Conservation (phyloP, 2,888 invertebrate genomes). For the Drosophila fulvimacula region DNA sequence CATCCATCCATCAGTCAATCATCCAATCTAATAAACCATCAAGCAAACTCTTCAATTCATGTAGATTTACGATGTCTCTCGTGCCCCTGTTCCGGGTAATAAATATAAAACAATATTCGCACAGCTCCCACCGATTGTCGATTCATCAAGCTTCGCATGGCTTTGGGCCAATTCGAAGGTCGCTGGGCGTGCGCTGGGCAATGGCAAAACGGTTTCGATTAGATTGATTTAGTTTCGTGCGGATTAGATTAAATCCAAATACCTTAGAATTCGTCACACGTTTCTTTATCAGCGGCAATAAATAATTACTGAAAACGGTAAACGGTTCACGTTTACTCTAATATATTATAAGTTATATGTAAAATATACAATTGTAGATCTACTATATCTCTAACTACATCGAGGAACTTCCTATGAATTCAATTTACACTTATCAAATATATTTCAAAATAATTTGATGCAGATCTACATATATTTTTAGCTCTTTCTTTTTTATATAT, state of each 20-base stretch:
- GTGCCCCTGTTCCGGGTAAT: background rate
- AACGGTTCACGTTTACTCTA: background rate
- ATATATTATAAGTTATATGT: background rate
- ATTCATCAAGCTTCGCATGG: constrained; percentile 1
- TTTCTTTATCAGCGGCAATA: background rate
- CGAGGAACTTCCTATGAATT: background rate
- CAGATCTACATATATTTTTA: no score
- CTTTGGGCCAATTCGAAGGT: constrained; percentile 34
- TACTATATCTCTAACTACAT: background rate
- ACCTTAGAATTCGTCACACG: constrained; percentile 7
- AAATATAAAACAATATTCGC: background rate
- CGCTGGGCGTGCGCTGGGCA: constrained; percentile 19
- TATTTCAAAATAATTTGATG: no score
- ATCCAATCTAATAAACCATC: background rate
- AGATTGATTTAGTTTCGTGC: constrained; percentile 56
- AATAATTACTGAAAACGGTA: background rate
- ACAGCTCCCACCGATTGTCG: background rate
- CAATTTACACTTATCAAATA: no score
- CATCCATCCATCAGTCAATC: background rate
- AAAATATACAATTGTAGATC: background rate
- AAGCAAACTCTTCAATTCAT: background rate
- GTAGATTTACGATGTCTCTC: constrained; percentile 2
- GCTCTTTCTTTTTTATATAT: no score
- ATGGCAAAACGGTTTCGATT: constrained; percentile 44
- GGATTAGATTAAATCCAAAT: constrained; percentile 54